These are phyloP conservation scores for Aulostomus chinensis DNA, from an alignment of 2,797 vertebrate genomes.

Conservation along the genomic window DNA sequence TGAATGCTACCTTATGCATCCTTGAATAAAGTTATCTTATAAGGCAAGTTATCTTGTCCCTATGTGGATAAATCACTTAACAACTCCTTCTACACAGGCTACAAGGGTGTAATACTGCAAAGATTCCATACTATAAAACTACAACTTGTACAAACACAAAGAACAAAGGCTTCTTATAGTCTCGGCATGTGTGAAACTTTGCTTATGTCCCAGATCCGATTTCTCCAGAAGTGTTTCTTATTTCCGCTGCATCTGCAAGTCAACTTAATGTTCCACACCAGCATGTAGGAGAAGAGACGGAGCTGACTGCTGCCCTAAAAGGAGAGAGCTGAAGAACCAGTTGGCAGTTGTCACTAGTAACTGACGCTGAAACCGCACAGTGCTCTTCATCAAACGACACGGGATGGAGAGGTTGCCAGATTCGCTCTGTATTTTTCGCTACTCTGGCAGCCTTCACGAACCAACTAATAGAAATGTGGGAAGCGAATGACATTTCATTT, in stretches of 20 bases:
- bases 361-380: conserved; percentile 57
- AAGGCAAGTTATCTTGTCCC: too few species aligned
- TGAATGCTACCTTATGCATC: conserved; percentile 41
- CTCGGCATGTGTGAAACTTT: conserved; percentile 14
- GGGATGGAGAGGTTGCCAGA: conserved; percentile 53
- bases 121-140: conserved; percentile 37
- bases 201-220: conserved; percentile 14
- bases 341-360: conserved; percentile 61
- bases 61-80: conserved; percentile 53
- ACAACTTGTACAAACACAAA: conserved; percentile 13
- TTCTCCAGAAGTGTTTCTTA: conserved; percentile 14
- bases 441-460: conserved; percentile 43
- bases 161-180: conserved; percentile 2
- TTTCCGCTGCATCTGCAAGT: conserved; percentile 38
- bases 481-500: conserved; percentile 62
- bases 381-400: conserved; percentile 50
- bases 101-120: too few species aligned
- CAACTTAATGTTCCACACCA: conserved; percentile 19
- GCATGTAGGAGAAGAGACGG: conserved; percentile 10
- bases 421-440: conserved; percentile 51
- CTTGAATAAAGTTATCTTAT: conserved; percentile 62
- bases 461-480: conserved; percentile 67
- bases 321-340: conserved; percentile 50
- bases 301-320: conserved; percentile 54
- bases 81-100: too few species aligned